A percentile compares a stretch with the other conserved stretches of the same genome.
Evolutionary conservation across 2,888 invertebrate species (phyloP).

Genomic region (Drosophila setosimentum): DNA sequence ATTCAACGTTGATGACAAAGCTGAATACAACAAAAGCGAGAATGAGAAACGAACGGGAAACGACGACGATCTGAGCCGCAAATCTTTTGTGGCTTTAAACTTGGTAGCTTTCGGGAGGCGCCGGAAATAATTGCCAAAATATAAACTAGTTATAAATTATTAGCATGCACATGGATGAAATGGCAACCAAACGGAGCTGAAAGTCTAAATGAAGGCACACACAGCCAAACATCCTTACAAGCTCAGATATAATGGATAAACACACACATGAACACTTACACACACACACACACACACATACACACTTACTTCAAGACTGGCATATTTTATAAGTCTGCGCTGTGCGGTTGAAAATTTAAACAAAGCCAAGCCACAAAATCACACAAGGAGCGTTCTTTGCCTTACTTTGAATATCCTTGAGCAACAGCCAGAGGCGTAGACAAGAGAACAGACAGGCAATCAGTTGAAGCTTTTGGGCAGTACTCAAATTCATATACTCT

Average conservation of each 20-base stretch:
- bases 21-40: constrained; percentile 2
- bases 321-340: constrained; percentile 68
- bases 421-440: constrained; percentile 28
- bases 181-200: constrained; percentile 65
- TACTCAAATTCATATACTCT: constrained; percentile 43
- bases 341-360: constrained; percentile 69
- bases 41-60: background rate
- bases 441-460: constrained; percentile 11
- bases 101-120: constrained; percentile 15
- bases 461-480: constrained; percentile 3
- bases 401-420: constrained; percentile 52
- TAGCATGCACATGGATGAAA: constrained; percentile 66
- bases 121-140: constrained; percentile 79
- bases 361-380: constrained; percentile 69
- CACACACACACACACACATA: constrained; percentile 22
- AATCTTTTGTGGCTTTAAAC: constrained; percentile 43
- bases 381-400: constrained; percentile 43
- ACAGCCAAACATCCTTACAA: constrained; percentile 38
- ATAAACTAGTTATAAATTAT: constrained; percentile 80
- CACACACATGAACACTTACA: constrained; percentile 10
- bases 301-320: constrained; percentile 37
- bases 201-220: constrained; percentile 57
- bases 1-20: constrained; percentile 31
- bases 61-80: constrained; percentile 37
- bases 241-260: constrained; percentile 65